Percentiles rank a stretch among this genome's conserved stretches.
These are phyloP conservation scores for Hemicentrotus pulcherrimus DNA, from an alignment of 35 echinoderm and acorn worm species.

Conservation along the genomic window DNA sequence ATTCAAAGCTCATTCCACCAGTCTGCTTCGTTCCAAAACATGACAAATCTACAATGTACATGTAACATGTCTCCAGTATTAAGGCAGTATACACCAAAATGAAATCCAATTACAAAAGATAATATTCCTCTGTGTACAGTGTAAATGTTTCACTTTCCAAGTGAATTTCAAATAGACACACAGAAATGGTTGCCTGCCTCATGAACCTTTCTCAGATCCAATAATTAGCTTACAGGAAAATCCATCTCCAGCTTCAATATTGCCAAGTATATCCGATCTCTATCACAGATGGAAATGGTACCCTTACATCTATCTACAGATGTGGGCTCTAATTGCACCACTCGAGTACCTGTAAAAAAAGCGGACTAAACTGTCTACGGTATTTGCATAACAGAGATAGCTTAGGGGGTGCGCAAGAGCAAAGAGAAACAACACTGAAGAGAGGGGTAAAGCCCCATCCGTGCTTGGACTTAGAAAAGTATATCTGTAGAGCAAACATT, in stretches of 20 bases:
- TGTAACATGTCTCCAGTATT: neutral
- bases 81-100: neutral
- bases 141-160: too few species aligned
- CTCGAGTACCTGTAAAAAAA: neutral
- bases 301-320: neutral
- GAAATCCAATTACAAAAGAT: neutral
- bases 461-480: neutral
- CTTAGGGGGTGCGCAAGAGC: neutral
- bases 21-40: too few species aligned
- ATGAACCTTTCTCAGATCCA: neutral
- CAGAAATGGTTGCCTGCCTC: neutral
- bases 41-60: neutral
- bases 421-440: neutral
- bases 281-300: neutral
- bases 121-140: neutral
- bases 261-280: neutral
- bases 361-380: neutral
- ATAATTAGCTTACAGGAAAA: neutral
- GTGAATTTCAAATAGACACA: neutral
- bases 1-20: too few species aligned
- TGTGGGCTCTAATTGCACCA: neutral
- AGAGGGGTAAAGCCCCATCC: neutral
- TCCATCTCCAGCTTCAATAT: neutral
- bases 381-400: conserved; percentile 19
- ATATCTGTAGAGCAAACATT: neutral